phyloP scores from a whole-genome alignment of 2,797 vertebrate species.

The Delichon dasypus region DNA sequence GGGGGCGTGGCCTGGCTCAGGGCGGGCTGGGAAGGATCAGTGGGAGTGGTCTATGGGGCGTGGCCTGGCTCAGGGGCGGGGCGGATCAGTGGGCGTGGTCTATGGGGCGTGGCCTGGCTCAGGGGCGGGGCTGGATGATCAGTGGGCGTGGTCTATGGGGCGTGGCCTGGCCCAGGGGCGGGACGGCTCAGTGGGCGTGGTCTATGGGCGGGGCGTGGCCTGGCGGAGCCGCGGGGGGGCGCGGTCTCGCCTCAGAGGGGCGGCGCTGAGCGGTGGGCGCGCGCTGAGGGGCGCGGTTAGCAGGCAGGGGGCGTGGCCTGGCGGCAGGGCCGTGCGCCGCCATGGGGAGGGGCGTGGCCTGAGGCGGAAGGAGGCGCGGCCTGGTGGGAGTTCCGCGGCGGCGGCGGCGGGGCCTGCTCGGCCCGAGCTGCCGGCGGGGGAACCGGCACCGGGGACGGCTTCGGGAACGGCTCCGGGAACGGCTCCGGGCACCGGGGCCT shows the following conservation, averaged over 20 bases:
- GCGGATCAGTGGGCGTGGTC: too few relatives aligned
- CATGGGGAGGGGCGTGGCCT: too few relatives aligned
- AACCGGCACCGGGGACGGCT: background rate
- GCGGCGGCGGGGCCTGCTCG: background rate
- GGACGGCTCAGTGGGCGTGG: too few relatives aligned
- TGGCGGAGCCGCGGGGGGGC: background rate
- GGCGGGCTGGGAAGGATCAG: accelerated
- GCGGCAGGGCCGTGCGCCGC: too few relatives aligned
- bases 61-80: too few relatives aligned
- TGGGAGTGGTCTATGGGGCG: too few relatives aligned
- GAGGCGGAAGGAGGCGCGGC: background rate
- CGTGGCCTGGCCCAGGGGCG: accelerated
- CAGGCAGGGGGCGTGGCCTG: background rate
- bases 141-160: background rate
- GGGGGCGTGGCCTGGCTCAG: too few relatives aligned
- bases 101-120: too few relatives aligned
- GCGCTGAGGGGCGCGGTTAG: too few relatives aligned
- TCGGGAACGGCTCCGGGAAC: background rate
- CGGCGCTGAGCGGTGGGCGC: accelerated
- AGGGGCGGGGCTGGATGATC: too few relatives aligned
- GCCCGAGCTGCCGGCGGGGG: background rate
- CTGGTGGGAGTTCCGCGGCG: background rate
- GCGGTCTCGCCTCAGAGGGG: accelerated
- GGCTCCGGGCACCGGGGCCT: background rate
- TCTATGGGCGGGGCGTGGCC: too few relatives aligned